Evolutionary conservation across 30 jellyfish, hydroid and myxozoan genomes (phyloP).

Genomic region (Catostylus mosaicus): DNA sequence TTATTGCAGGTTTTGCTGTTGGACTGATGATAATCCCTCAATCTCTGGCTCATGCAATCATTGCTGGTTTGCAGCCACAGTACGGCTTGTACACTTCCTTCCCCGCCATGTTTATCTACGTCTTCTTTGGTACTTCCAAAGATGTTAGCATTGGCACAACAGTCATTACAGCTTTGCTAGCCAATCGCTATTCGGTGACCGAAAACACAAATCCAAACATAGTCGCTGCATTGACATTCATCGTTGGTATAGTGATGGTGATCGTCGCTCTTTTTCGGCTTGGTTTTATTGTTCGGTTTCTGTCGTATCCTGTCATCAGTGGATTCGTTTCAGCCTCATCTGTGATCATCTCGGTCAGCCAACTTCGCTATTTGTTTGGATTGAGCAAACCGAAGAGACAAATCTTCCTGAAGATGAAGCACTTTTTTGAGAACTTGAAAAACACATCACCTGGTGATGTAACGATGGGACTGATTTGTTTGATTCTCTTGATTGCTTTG

Average conservation of each 20-base stretch:
- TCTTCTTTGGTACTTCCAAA: constrained; percentile 75
- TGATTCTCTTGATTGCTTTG: constrained; percentile 40
- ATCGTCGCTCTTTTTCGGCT: constrained; percentile 73
- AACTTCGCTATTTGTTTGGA: constrained; percentile 81
- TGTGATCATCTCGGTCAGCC: constrained; percentile 62
- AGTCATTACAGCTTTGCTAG: constrained; percentile 79
- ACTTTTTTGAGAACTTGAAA: constrained; percentile 55
- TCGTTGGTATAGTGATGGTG: constrained; percentile 71
- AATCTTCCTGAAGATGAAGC: constrained; percentile 35
- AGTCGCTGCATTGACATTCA: constrained; percentile 77
- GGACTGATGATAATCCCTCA: constrained; percentile 87
- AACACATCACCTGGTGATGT: constrained; percentile 74
- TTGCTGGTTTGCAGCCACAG: constrained; percentile 86
- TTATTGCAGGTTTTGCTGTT: constrained; percentile 76
- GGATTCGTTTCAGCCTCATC: constrained; percentile 95
- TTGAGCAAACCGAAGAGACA: constrained; percentile 55
- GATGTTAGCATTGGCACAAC: constrained; percentile 88
- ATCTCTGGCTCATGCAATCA: constrained; percentile 75
- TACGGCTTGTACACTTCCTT: constrained; percentile 81
- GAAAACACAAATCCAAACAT: constrained; percentile 40
- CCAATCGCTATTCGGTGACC: constrained; percentile 59
- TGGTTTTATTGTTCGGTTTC: constrained; percentile 74
- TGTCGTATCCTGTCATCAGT: constrained; percentile 84
- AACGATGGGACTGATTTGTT: constrained; percentile 66
- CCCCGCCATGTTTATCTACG: constrained; percentile 76